Percentiles rank a stretch among this genome's conserved stretches.
Conservation (phyloP, 1,140 invertebrate species). For the Lepidostoma basale region DNA sequence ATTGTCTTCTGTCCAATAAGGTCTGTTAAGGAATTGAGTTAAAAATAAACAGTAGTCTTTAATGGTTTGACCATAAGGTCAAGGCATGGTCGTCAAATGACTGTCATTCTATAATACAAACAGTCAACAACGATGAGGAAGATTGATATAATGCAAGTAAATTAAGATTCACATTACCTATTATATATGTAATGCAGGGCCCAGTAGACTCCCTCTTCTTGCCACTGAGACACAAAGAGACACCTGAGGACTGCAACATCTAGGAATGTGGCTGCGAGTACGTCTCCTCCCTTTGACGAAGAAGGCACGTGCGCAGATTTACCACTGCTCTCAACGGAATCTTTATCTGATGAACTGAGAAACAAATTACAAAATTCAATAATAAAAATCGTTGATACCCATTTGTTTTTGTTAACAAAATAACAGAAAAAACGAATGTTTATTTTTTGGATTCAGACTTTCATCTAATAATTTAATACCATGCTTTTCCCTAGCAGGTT, state of each 20-base stretch:
- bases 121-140: no score
- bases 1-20: no score
- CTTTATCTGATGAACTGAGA: slow-evolving; percentile 59
- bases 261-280: slow-evolving; percentile 89
- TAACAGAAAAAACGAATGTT: slow-evolving; percentile 2
- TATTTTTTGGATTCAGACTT: slow-evolving; percentile 37
- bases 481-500: no score
- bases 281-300: slow-evolving; percentile 59
- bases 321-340: slow-evolving; percentile 51
- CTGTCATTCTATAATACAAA: no score
- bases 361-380: no score
- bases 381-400: no score
- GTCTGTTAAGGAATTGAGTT: no score
- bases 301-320: slow-evolving; percentile 32
- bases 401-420: slow-evolving; percentile 6
- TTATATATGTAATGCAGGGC: slow-evolving; percentile 92
- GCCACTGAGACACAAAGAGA: slow-evolving; percentile 97
- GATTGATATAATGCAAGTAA: not conserved
- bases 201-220: slow-evolving; percentile 98
- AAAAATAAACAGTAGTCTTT: no score
- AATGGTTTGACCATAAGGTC: no score
- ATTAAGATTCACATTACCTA: slow-evolving; percentile 69
- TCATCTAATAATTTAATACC: no score
- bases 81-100: no score
- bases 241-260: slow-evolving; percentile 96